These are phyloP conservation scores for Stratiolaelaps scimitus DNA, from an alignment of 1,140 invertebrate species.

Conservation along the genomic window DNA sequence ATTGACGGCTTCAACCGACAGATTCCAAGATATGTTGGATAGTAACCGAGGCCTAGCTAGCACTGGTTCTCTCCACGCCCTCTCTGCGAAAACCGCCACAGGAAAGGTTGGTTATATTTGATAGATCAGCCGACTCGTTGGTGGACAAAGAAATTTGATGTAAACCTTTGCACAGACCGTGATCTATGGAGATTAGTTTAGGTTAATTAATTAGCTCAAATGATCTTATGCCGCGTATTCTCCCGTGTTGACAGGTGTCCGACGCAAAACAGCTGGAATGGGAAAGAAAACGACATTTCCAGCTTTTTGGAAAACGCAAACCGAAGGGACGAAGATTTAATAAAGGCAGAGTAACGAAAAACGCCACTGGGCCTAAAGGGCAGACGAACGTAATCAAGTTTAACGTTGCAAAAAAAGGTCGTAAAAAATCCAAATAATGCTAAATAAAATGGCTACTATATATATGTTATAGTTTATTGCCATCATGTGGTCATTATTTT, in stretches of 20 bases:
- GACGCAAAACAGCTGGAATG: constrained; percentile 39
- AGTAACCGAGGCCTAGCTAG: not conserved
- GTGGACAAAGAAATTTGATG: too few relatives aligned
- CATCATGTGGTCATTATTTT: too few relatives aligned
- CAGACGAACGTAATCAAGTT: not conserved
- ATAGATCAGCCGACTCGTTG: too few relatives aligned
- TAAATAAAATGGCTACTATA: too few relatives aligned
- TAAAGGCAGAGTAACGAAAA: not conserved
- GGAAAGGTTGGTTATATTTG: too few relatives aligned
- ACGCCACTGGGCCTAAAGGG: not conserved
- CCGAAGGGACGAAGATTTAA: not conserved
- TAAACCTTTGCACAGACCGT: too few relatives aligned
- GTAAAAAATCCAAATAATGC: too few relatives aligned
- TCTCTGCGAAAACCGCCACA: not conserved
- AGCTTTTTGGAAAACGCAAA: constrained; percentile 10
- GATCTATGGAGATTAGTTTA: too few relatives aligned
- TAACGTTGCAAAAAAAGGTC: not conserved
- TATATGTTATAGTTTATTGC: too few relatives aligned
- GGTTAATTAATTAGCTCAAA: not conserved
- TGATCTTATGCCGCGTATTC: not conserved
- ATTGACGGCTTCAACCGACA: not conserved
- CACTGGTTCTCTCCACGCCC: not conserved
- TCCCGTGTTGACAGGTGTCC: constrained; percentile 31
- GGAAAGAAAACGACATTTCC: constrained; percentile 36
- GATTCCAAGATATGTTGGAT: not conserved